Conservation (phyloP, 2,888 invertebrate species). For the Zhuqinia jingwanae region DNA sequence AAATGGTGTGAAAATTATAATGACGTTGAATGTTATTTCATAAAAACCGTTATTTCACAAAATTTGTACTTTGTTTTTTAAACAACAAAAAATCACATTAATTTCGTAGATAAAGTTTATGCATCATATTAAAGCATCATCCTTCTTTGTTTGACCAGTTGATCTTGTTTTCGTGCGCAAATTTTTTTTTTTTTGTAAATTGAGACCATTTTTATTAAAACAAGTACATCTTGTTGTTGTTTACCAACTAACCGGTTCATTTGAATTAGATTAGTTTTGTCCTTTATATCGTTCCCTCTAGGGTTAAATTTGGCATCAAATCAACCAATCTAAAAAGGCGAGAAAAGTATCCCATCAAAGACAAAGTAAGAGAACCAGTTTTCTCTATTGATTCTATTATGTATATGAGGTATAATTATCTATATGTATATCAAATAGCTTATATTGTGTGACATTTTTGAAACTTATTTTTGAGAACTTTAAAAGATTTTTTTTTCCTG, state of each 20-base stretch:
- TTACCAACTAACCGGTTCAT: slow-evolving; percentile 31
- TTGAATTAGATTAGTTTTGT: neutral
- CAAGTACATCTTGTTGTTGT: neutral
- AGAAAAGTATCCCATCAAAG: slow-evolving; percentile 8
- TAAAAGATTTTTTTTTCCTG: too few relatives aligned
- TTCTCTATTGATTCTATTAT: too few relatives aligned
- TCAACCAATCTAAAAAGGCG: too few relatives aligned
- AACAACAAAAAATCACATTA: too few relatives aligned
- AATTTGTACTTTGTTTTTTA: too few relatives aligned
- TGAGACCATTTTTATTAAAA: slow-evolving; percentile 14
- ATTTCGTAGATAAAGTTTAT: too few relatives aligned
- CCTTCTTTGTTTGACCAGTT: slow-evolving; percentile 5
- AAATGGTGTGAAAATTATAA: too few relatives aligned
- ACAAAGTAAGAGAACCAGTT: slow-evolving; percentile 11
- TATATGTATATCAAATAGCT: neutral
- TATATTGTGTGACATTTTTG: too few relatives aligned
- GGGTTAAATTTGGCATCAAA: slow-evolving; percentile 42
- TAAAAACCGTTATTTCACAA: too few relatives aligned
- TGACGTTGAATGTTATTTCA: too few relatives aligned
- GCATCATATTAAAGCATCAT: neutral
- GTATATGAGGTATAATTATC: neutral
- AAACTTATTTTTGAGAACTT: too few relatives aligned
- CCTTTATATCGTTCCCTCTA: neutral
- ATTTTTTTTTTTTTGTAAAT: neutral
- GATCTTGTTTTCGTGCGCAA: slow-evolving; percentile 10